These are phyloP conservation scores for Drosophila phalerata DNA, from an alignment of 2,888 invertebrate genomes.

Conservation along the genomic window DNA sequence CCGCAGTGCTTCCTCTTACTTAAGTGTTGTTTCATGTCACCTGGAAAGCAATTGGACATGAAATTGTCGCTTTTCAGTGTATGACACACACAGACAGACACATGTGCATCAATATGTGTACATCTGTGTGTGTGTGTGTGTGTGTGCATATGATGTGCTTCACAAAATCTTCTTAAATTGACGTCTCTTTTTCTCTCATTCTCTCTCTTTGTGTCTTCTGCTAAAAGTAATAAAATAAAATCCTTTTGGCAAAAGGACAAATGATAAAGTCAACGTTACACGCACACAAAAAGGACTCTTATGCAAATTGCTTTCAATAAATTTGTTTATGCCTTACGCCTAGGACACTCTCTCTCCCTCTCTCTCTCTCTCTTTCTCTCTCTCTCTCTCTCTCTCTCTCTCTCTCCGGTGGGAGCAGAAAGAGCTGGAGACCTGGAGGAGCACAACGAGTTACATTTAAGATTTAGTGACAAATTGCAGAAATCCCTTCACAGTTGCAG, in stretches of 20 bases:
- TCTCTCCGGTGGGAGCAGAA: slow-evolving; percentile 16
- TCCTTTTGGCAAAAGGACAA: slow-evolving; percentile 70
- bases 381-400: too few relatives aligned
- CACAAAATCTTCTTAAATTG: slow-evolving; percentile 75
- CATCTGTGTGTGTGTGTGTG: slow-evolving; percentile 17
- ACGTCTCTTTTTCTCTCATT: slow-evolving; percentile 55
- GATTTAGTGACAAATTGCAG: slow-evolving; percentile 71
- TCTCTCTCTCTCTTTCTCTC: too few relatives aligned
- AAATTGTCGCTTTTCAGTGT: slow-evolving; percentile 82
- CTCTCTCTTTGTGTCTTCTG: background rate
- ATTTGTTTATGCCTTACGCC: slow-evolving; percentile 66
- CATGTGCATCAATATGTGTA: slow-evolving; percentile 12
- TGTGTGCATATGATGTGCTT: slow-evolving; percentile 41
- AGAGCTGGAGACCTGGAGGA: slow-evolving; percentile 2
- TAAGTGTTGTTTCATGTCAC: slow-evolving; percentile 86
- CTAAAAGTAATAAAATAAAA: slow-evolving; percentile 74
- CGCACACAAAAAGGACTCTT: slow-evolving; percentile 64
- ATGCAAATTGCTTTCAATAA: slow-evolving; percentile 83
- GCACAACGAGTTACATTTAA: slow-evolving; percentile 46
- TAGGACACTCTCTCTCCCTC: background rate
- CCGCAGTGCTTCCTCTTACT: slow-evolving; percentile 77
- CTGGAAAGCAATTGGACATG: slow-evolving; percentile 86
- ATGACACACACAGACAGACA: slow-evolving; percentile 48
- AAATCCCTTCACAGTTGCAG: slow-evolving; percentile 37
- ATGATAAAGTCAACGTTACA: slow-evolving; percentile 69